A percentile compares a stretch with the other conserved stretches of the same genome.
Evolutionary conservation across 2,797 vertebrate genomes (phyloP).

Genomic region (Channa striata): DNA sequence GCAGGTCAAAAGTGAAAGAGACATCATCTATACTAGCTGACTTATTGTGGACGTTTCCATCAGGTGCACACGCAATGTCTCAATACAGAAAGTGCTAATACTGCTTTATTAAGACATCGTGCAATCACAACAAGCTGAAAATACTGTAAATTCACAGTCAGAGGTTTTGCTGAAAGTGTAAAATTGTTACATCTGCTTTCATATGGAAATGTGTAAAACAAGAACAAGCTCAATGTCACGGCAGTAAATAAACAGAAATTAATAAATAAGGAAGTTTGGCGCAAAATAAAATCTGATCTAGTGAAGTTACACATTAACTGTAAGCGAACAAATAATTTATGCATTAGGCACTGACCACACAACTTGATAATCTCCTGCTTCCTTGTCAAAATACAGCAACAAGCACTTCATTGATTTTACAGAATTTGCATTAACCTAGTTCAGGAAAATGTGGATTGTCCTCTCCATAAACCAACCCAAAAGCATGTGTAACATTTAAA

Average conservation of each 20-base stretch:
- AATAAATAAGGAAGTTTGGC: slow-evolving; percentile 62
- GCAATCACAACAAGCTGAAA: slow-evolving; percentile 2
- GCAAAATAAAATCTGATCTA: slow-evolving; percentile 50
- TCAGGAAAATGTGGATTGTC: background rate
- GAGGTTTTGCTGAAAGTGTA: slow-evolving; percentile 10
- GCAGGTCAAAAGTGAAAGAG: slow-evolving; percentile 53
- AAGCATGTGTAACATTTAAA: background rate
- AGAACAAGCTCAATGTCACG: slow-evolving; percentile 58
- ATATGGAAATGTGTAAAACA: background rate
- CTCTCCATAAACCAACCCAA: background rate
- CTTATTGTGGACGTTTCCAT: slow-evolving; percentile 26
- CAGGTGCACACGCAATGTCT: slow-evolving; percentile 21
- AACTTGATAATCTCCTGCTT: slow-evolving; percentile 31
- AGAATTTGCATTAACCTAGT: slow-evolving; percentile 1
- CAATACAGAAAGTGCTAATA: background rate
- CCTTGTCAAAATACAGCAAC: background rate
- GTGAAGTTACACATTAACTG: slow-evolving; percentile 85
- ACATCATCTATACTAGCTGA: slow-evolving; percentile 39
- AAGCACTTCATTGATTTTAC: background rate
- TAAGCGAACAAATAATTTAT: background rate
- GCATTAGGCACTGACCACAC: slow-evolving; percentile 58
- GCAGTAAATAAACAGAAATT: slow-evolving; percentile 46
- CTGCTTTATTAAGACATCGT: slow-evolving; percentile 19
- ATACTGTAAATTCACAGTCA: background rate
- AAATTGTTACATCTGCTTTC: background rate